Evolutionary conservation across 1,140 invertebrate genomes (phyloP).

Genomic region (Drosophila novamexicana): DNA sequence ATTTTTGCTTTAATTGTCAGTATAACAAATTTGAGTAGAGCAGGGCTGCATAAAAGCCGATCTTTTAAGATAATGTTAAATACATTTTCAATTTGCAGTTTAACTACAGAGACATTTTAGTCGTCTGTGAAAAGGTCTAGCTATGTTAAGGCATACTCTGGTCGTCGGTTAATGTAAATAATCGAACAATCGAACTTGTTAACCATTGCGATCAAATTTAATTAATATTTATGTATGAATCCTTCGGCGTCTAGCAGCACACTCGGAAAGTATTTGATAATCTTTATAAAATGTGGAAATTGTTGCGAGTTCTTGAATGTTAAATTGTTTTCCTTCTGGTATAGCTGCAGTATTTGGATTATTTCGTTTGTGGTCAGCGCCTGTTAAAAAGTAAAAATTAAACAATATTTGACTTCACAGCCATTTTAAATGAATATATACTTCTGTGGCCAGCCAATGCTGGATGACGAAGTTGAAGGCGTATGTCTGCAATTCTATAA

Average conservation of each 20-base stretch:
- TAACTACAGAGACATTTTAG: not conserved
- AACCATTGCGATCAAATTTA: not conserved
- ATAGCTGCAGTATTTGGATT: constrained; percentile 36
- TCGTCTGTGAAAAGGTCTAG: not conserved
- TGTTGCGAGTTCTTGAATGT: constrained; percentile 43
- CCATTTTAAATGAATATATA: not conserved
- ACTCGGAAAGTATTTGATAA: constrained; percentile 47
- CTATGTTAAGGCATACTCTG: not conserved
- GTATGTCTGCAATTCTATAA: constrained; percentile 50
- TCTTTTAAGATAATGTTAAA: not conserved
- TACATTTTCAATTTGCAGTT: not conserved
- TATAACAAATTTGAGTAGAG: not conserved
- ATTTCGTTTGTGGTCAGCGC: constrained; percentile 14
- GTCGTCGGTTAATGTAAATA: not conserved
- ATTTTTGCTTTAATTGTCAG: not conserved
- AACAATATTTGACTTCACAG: not conserved
- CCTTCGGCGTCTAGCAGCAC: constrained; percentile 47
- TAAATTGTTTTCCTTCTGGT: constrained; percentile 42
- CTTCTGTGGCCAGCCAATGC: constrained; percentile 31
- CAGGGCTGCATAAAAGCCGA: not conserved
- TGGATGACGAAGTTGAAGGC: constrained; percentile 57
- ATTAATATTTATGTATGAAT: constrained; percentile 24
- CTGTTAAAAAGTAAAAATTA: not conserved
- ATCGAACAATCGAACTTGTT: too few relatives aligned
- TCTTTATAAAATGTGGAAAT: constrained; percentile 55